Conservation (phyloP, 2,113 vertebrate genomes). For the Phyllopteryx taeniolatus region DNA sequence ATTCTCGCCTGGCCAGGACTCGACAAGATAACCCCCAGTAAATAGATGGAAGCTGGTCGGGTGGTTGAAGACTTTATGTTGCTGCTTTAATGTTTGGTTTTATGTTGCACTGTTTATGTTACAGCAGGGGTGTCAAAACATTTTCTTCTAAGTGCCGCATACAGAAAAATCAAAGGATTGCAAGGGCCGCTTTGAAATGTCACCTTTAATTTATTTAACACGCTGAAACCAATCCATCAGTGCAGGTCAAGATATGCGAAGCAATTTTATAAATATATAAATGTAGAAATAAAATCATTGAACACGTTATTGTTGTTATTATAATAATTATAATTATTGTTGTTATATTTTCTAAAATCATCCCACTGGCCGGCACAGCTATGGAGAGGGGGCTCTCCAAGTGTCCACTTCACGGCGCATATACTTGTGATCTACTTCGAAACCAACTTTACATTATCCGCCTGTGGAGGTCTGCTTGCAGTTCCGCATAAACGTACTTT, state of each 20-base stretch:
- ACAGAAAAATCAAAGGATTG: not conserved
- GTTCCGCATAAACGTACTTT: too few relatives aligned
- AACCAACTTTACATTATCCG: too few relatives aligned
- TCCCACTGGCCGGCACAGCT: too few relatives aligned
- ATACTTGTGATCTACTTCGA: too few relatives aligned
- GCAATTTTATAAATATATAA: too few relatives aligned
- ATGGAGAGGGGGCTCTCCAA: too few relatives aligned
- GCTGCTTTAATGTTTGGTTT: not conserved
- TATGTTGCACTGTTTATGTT: not conserved
- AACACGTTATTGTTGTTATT: too few relatives aligned
- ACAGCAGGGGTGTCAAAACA: not conserved
- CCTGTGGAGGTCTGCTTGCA: too few relatives aligned
- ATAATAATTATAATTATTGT: too few relatives aligned
- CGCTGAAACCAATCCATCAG: not conserved
- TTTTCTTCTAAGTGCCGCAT: not conserved
- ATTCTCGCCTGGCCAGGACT: conserved; percentile 89
- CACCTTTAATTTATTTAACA: not conserved
- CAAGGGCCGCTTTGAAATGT: not conserved
- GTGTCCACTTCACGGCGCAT: too few relatives aligned
- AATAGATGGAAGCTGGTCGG: conserved; percentile 39
- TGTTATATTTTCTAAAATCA: too few relatives aligned
- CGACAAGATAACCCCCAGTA: conserved; percentile 75
- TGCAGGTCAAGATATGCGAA: not conserved
- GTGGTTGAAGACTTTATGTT: conserved; percentile 4
- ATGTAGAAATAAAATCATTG: too few relatives aligned